Evolutionary conservation across 2,888 invertebrate species (phyloP).

Genomic region (Drosophila suboccidentalis): DNA sequence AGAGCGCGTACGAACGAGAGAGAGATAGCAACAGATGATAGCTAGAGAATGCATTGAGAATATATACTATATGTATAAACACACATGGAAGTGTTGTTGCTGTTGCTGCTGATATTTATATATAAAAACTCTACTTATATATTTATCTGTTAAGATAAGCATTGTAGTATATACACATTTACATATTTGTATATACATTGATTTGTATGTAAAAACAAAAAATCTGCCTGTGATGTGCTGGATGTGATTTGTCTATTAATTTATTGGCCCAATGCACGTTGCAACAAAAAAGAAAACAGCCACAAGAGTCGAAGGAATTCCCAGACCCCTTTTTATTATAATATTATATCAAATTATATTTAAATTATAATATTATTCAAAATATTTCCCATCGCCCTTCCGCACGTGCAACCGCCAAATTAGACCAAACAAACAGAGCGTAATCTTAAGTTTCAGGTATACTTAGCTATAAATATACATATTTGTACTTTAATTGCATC

Average conservation of each 20-base stretch:
- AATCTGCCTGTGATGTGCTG: slow-evolving; percentile 78
- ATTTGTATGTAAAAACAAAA: slow-evolving; percentile 41
- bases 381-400: not conserved
- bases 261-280: slow-evolving; percentile 52
- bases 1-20: slow-evolving; percentile 1
- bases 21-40: not conserved
- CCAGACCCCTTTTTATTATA: not conserved
- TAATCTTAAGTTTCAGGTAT: slow-evolving; percentile 73
- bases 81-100: slow-evolving; percentile 8
- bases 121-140: slow-evolving; percentile 15
- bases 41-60: not conserved
- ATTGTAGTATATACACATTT: slow-evolving; percentile 28
- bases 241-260: slow-evolving; percentile 74
- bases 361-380: too few species aligned
- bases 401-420: slow-evolving; percentile 48
- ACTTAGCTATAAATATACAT: slow-evolving; percentile 27
- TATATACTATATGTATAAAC: not conserved
- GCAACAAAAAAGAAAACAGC: slow-evolving; percentile 26
- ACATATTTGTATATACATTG: slow-evolving; percentile 42
- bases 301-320: slow-evolving; percentile 27
- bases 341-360: too few species aligned
- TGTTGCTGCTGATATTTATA: slow-evolving; percentile 46
- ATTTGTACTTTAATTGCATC: slow-evolving; percentile 1
- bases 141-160: slow-evolving; percentile 26
- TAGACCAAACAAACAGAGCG: slow-evolving; percentile 76